Conservation (phyloP, 2,888 invertebrate genomes). For the Epirrhoe alternata region DNA sequence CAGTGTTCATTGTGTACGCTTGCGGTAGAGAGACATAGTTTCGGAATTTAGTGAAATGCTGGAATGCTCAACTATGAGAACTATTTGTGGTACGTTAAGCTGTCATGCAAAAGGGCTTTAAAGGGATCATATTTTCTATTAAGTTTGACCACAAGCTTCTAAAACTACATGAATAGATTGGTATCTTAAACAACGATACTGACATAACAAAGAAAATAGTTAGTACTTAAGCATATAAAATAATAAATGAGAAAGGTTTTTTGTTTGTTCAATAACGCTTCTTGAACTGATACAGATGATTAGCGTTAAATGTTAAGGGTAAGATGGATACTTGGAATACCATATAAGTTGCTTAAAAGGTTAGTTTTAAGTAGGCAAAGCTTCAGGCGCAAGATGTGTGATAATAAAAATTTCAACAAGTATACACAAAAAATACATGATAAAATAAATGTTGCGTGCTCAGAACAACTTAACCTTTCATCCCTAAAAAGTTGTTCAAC, state of each 20-base stretch:
- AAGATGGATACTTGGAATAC: no score
- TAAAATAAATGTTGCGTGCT: neutral
- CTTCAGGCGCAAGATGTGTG: no score
- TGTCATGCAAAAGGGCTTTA: slow-evolving; percentile 13
- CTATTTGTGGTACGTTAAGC: slow-evolving; percentile 19
- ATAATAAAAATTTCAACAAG: neutral
- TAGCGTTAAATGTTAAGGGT: no score
- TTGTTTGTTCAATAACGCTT: no score
- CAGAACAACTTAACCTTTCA: slow-evolving; percentile 2
- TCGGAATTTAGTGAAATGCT: slow-evolving; percentile 22
- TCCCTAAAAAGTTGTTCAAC: slow-evolving; percentile 18
- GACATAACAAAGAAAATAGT: no score
- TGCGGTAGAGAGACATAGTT: slow-evolving; percentile 27
- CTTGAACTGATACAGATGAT: no score
- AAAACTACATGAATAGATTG: neutral
- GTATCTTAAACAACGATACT: neutral
- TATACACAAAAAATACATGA: neutral
- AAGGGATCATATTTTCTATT: neutral
- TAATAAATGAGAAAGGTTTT: no score
- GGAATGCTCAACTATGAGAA: slow-evolving; percentile 23
- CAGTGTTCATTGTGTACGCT: slow-evolving; percentile 26
- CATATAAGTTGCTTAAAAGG: no score
- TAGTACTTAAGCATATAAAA: no score
- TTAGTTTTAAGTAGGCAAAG: no score
- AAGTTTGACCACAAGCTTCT: neutral